Percentiles rank a stretch among this genome's conserved stretches.
These are phyloP conservation scores for Apodemia hepburni DNA, from an alignment of 2,888 invertebrate genomes.

Conservation along the genomic window DNA sequence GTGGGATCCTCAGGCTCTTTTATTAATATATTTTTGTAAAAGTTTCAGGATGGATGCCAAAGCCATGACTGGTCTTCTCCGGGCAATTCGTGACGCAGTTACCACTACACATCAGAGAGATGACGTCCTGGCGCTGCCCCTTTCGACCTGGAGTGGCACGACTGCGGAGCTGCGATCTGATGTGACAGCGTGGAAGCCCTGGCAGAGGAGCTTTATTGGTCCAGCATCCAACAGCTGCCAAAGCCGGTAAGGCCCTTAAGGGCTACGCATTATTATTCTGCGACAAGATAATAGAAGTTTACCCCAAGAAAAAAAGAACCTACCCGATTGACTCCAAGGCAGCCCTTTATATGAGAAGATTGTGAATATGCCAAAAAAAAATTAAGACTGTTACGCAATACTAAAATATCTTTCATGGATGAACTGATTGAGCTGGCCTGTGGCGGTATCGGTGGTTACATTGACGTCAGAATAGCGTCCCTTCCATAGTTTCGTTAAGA, in stretches of 20 bases:
- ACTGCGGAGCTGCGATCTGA: too few species aligned
- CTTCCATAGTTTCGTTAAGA: constrained; percentile 31
- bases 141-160: too few species aligned
- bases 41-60: too few species aligned
- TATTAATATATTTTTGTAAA: too few species aligned
- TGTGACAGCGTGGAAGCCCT: too few species aligned
- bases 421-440: constrained; percentile 21
- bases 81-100: too few species aligned
- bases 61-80: too few species aligned
- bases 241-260: too few species aligned
- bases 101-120: too few species aligned
- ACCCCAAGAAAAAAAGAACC: constrained; percentile 32
- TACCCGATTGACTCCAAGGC: constrained; percentile 31
- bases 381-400: constrained; percentile 27
- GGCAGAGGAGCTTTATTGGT: constrained; percentile 21
- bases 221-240: constrained; percentile 26
- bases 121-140: too few species aligned
- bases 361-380: constrained; percentile 34
- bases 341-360: constrained; percentile 30
- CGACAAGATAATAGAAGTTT: constrained; percentile 25
- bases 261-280: constrained; percentile 21
- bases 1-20: too few species aligned
- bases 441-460: constrained; percentile 31
- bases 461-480: constrained; percentile 33
- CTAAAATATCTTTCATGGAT: constrained; percentile 25